Conservation (phyloP, 1,140 invertebrate genomes). For the Drosophila setifemur region DNA sequence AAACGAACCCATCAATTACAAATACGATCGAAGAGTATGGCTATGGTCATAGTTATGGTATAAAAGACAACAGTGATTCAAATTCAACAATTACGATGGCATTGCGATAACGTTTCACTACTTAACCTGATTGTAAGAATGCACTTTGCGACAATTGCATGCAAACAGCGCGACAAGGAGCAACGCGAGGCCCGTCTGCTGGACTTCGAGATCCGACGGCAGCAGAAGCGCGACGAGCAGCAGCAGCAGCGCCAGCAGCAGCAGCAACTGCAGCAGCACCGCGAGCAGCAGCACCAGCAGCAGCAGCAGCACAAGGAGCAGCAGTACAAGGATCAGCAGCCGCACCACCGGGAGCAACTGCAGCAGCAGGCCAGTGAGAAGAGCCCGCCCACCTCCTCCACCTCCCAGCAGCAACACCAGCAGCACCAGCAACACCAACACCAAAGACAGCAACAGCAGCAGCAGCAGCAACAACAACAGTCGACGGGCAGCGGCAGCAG, state of each 20-base stretch:
- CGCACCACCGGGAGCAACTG: conserved; percentile 31
- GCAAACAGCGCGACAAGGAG: conserved; percentile 82
- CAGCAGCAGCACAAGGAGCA: conserved; percentile 55
- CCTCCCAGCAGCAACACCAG: conserved; percentile 38
- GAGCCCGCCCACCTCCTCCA: conserved; percentile 40
- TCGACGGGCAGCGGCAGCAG: conserved; percentile 46
- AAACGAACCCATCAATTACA: not conserved
- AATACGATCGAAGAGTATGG: not conserved
- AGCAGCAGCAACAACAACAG: conserved; percentile 50
- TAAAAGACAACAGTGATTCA: conserved; percentile 15
- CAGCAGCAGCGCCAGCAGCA: conserved; percentile 77
- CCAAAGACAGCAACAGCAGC: conserved; percentile 29
- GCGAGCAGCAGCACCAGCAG: conserved; percentile 64
- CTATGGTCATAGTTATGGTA: not conserved
- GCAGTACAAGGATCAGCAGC: conserved; percentile 40
- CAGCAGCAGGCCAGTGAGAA: conserved; percentile 49
- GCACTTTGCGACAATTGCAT: conserved; percentile 81
- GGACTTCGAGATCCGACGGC: conserved; percentile 81
- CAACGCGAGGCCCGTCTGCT: conserved; percentile 81
- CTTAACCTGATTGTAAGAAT: conserved; percentile 69
- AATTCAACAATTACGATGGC: conserved; percentile 23
- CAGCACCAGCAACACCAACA: conserved; percentile 37
- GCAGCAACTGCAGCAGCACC: conserved; percentile 72
- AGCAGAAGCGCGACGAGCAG: conserved; percentile 81
- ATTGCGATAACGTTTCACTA: conserved; percentile 26